These are phyloP conservation scores for Alcis repandata DNA, from an alignment of 2,888 invertebrate genomes.

Conservation along the genomic window DNA sequence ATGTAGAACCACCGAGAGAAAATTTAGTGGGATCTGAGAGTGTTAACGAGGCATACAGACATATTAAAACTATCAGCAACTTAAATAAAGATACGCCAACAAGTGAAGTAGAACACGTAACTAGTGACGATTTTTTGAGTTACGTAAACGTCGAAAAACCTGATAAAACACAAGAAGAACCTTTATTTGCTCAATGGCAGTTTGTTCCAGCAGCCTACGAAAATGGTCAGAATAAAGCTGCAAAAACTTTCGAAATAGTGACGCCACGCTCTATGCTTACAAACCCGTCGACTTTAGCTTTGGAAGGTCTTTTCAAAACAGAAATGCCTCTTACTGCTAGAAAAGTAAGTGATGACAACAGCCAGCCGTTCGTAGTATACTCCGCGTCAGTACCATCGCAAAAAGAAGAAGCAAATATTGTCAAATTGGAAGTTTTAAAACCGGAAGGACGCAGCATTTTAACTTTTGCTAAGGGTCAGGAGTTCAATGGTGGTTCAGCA, in stretches of 20 bases:
- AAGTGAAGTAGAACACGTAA: conserved; percentile 63
- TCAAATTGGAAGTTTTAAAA: conserved; percentile 69
- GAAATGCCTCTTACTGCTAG: conserved; percentile 73
- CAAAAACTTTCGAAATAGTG: conserved; percentile 72
- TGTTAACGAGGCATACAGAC: conserved; percentile 81
- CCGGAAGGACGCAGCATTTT: conserved; percentile 72
- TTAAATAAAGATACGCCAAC: conserved; percentile 48
- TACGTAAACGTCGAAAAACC: conserved; percentile 75
- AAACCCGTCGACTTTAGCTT: conserved; percentile 89
- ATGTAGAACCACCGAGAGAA: conserved; percentile 75
- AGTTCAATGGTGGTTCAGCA: conserved; percentile 68
- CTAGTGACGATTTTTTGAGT: conserved; percentile 72
- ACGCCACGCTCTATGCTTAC: conserved; percentile 73
- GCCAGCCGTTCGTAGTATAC: conserved; percentile 80
- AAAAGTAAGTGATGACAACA: conserved; percentile 61
- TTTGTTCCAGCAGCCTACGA: conserved; percentile 83
- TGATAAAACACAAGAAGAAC: conserved; percentile 60
- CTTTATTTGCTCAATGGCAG: conserved; percentile 70
- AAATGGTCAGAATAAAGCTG: conserved; percentile 69
- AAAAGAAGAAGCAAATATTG: conserved; percentile 68
- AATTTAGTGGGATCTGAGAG: conserved; percentile 82
- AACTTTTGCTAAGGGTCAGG: conserved; percentile 77
- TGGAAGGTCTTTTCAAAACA: conserved; percentile 89
- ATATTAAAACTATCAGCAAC: conserved; percentile 63
- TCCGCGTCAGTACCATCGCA: conserved; percentile 72